A percentile compares a stretch with the other conserved stretches of the same genome.
These are phyloP conservation scores for Felis chaus DNA, from an alignment of 2,113 vertebrate species.

Conservation along the genomic window DNA sequence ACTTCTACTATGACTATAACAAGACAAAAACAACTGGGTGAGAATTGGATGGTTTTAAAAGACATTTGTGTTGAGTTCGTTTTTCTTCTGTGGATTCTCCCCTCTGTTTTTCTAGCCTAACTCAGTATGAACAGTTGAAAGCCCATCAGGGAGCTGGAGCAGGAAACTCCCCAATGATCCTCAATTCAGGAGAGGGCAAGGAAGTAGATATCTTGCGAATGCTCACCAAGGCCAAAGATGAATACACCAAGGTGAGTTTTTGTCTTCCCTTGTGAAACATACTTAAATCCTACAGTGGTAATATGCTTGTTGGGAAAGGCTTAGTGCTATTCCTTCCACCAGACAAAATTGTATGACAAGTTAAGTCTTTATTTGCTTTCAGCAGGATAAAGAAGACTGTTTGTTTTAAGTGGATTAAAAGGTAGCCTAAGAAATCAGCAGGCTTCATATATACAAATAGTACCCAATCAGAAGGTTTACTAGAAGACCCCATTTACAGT, in stretches of 20 bases:
- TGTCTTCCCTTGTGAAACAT: not conserved
- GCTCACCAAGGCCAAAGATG: conserved; percentile 94
- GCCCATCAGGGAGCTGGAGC: conserved; percentile 85
- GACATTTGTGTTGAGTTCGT: not conserved
- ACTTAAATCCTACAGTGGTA: not conserved
- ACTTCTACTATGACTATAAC: not conserved
- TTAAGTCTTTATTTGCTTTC: not conserved
- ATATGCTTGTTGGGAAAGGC: not conserved
- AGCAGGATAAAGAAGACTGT: not conserved
- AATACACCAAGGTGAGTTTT: conserved; percentile 93
- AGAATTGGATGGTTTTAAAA: not conserved
- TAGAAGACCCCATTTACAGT: not conserved
- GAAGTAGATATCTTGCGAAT: conserved; percentile 95
- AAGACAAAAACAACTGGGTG: not conserved
- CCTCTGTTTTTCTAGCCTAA: conserved; percentile 86
- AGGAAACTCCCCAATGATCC: conserved; percentile 84
- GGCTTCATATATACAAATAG: not conserved
- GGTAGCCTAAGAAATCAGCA: not conserved
- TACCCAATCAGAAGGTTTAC: not conserved
- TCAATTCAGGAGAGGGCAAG: conserved; percentile 84
- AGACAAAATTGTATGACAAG: not conserved
- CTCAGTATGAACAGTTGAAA: conserved; percentile 91
- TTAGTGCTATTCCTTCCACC: not conserved
- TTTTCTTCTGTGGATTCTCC: not conserved
- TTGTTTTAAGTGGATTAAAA: conserved; percentile 38